Evolutionary conservation across 2,113 vertebrate genomes (phyloP).

Genomic region (Pterocles burchelli): DNA sequence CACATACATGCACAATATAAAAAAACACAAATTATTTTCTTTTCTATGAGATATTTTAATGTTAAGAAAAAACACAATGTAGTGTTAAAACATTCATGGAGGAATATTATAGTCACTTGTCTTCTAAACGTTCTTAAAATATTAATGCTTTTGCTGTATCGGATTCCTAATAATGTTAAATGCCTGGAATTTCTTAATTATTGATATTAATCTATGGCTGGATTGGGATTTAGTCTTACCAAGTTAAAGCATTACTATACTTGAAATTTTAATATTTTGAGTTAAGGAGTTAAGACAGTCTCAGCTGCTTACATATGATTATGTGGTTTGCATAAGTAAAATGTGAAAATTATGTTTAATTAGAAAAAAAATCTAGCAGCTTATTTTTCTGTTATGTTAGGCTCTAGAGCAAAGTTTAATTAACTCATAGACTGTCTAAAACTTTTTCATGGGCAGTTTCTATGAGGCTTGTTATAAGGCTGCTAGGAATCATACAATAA

Average conservation of each 20-base stretch:
- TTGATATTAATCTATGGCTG: not conserved
- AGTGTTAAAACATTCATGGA: not conserved
- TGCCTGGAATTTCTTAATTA: not conserved
- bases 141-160: not conserved
- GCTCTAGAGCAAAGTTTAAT: conserved; percentile 3
- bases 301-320: conserved; percentile 17
- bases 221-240: not conserved
- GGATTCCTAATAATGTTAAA: not conserved
- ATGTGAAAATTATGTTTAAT: conserved; percentile 3
- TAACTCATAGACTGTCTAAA: not conserved
- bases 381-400: conserved; percentile 17
- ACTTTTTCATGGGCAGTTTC: not conserved
- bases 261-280: conserved; percentile 17
- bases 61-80: not conserved
- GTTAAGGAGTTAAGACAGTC: not conserved
- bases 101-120: not conserved
- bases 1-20: not conserved
- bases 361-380: conserved; percentile 7
- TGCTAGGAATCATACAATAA: not conserved
- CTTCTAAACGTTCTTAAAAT: not conserved
- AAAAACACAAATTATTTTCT: not conserved
- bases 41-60: not conserved
- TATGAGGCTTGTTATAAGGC: not conserved
- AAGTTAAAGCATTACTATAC: not conserved
- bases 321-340: conserved; percentile 30